phyloP scores from a whole-genome alignment of 2,113 vertebrate genomes.

The Tragelaphus buxtoni region DNA sequence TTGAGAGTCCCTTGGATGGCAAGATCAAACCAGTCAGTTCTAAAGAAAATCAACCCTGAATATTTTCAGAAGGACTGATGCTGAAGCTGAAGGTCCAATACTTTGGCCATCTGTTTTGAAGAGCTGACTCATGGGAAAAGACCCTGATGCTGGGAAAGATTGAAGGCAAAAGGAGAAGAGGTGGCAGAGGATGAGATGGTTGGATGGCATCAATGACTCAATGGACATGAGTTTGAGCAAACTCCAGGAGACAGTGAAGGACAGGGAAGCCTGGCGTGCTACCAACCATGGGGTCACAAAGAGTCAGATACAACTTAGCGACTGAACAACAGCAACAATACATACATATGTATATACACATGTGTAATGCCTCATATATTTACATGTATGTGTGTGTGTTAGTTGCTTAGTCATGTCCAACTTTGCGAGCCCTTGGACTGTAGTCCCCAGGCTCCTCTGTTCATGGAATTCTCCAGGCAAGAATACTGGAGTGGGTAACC shows the following conservation, averaged over 20 bases:
- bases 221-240: not conserved
- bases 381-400: not conserved
- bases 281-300: not conserved
- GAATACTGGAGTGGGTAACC: not conserved
- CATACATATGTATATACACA: not conserved
- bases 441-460: not conserved
- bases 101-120: not conserved
- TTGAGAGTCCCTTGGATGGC: not conserved
- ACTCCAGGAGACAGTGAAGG: not conserved
- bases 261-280: not conserved
- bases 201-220: not conserved
- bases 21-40: not conserved
- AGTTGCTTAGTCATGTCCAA: not conserved
- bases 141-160: not conserved
- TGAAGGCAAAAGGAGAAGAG: not conserved
- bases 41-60: not conserved
- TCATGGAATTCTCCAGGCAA: not conserved
- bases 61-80: not conserved
- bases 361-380: not conserved
- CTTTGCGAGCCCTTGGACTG: not conserved
- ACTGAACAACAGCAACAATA: not conserved
- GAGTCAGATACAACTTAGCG: not conserved
- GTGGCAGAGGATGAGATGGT: not conserved
- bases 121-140: not conserved
- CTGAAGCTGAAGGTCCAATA: not conserved